Conservation (phyloP, 2,797 vertebrate genomes). For the Sebastes oblongus region DNA sequence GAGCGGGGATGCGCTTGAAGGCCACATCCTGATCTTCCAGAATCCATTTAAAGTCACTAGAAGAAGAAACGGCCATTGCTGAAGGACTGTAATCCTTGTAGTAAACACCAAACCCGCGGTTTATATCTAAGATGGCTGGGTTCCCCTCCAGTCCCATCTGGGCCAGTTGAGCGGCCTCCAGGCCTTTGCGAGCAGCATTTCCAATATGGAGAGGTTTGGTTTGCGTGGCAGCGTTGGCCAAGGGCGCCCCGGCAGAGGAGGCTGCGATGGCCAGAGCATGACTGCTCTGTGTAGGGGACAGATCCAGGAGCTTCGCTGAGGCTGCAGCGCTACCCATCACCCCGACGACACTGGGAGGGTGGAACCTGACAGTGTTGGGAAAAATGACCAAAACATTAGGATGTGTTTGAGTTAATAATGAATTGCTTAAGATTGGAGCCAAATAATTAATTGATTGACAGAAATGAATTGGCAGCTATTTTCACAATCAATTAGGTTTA, state of each 20-base stretch:
- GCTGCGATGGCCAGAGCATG: conserved; percentile 91
- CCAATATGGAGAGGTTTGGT: conserved; percentile 93
- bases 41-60: conserved; percentile 84
- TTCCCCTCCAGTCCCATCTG: conserved; percentile 88
- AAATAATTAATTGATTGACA: background rate
- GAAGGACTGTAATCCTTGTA: conserved; percentile 88
- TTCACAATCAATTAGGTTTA: background rate
- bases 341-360: conserved; percentile 92
- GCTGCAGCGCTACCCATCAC: conserved; percentile 93
- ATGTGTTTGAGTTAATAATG: background rate
- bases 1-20: conserved; percentile 91
- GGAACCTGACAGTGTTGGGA: conserved; percentile 83
- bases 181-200: conserved; percentile 87
- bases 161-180: conserved; percentile 90
- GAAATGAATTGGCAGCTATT: background rate
- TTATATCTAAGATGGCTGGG: conserved; percentile 85
- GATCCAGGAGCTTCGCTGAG: conserved; percentile 87
- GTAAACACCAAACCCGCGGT: conserved; percentile 89
- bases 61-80: conserved; percentile 65
- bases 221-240: conserved; percentile 93
- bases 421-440: background rate
- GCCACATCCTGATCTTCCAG: conserved; percentile 91
- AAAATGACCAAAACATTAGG: background rate
- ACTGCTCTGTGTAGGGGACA: conserved; percentile 80
- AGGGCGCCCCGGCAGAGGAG: conserved; percentile 90